Evolutionary conservation across 2,113 vertebrate species (phyloP), one percentile per base, ranked within the genome.

Genomic region (Rattus rattus): DNA sequence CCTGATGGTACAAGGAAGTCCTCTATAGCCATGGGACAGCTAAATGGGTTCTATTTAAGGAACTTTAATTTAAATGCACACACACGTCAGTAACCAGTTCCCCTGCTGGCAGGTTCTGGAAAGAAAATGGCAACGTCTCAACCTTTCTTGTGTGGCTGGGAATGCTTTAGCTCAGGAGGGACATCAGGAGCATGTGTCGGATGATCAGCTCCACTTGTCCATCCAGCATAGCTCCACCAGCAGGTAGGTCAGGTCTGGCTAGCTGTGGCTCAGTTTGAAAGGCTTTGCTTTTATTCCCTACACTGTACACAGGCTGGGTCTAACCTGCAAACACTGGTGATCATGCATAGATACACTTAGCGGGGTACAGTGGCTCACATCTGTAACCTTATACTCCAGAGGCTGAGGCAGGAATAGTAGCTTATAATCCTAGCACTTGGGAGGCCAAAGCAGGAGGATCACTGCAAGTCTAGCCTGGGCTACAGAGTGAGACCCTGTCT

Each of bases 41-140:
- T 43, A 79, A 83, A 63, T 73, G 47, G 9, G 86, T 95, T 95
- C 89, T 90, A 84, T 47, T 75, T 77, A 63, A 91, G 77, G 76
- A 9, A 91, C 52, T 91, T 83, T 70, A 75, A 96, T 95, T 87
- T 84, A 84, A 96, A 94, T 67, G 30, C 17, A 90, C 20, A 22
- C n/a, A 92, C 47, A 92, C 33, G 49, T 94, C 76, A 85, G 77
- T 95, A 93, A 93, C 28, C 69, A 79, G 33, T 77, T 69, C 75
- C 43, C 49, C 65, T 67, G 52, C 49, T 72, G 33, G 80, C 69
- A 96, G 80, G 3, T 69, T 90, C 95, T 91, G 28, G 28, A 69
- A 89, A 88, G 92, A 91, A 92, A 89, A 86, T 8, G 43, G 73
- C 67, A 93, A 90, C 69, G 43, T n/a, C n/a, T 75, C 56, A 85